Conservation (phyloP, 2,888 invertebrate genomes). For the Coelinius sp. region DNA sequence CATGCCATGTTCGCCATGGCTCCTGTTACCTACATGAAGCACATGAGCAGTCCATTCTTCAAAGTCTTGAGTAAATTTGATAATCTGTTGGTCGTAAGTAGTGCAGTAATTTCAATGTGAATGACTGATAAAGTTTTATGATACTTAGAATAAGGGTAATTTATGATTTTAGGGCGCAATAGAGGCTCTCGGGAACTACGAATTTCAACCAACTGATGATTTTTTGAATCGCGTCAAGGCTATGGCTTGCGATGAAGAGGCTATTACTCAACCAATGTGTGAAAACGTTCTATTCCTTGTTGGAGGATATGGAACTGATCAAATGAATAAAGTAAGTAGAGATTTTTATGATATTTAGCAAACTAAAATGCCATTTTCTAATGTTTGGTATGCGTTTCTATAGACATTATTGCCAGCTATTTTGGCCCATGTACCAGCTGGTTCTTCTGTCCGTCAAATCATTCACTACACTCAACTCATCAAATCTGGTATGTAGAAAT, state of each 20-base stretch:
- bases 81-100: slow-evolving; percentile 52
- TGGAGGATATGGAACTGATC: slow-evolving; percentile 75
- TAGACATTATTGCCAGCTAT: slow-evolving; percentile 81
- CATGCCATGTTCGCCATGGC: slow-evolving; percentile 63
- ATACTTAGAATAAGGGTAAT: too few relatives aligned
- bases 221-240: slow-evolving; percentile 68
- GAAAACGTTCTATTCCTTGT: slow-evolving; percentile 78
- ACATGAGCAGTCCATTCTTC: slow-evolving; percentile 71
- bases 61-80: slow-evolving; percentile 70
- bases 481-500: slow-evolving; percentile 57
- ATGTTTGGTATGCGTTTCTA: slow-evolving; percentile 9
- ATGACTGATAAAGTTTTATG: too few relatives aligned
- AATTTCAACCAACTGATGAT: slow-evolving; percentile 76
- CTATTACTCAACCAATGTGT: slow-evolving; percentile 75
- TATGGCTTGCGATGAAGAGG: slow-evolving; percentile 74
- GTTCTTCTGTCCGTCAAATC: slow-evolving; percentile 79
- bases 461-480: slow-evolving; percentile 82
- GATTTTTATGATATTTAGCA: not conserved
- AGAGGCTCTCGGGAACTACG: slow-evolving; percentile 63
- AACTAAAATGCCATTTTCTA: slow-evolving; percentile 1
- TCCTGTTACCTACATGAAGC: slow-evolving; percentile 69
- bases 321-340: slow-evolving; percentile 72
- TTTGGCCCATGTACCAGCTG: slow-evolving; percentile 80
- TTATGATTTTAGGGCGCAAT: slow-evolving; percentile 42
- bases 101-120: not conserved